Evolutionary conservation across 2,113 vertebrate species (phyloP).

Genomic region (Urocolius indicus): DNA sequence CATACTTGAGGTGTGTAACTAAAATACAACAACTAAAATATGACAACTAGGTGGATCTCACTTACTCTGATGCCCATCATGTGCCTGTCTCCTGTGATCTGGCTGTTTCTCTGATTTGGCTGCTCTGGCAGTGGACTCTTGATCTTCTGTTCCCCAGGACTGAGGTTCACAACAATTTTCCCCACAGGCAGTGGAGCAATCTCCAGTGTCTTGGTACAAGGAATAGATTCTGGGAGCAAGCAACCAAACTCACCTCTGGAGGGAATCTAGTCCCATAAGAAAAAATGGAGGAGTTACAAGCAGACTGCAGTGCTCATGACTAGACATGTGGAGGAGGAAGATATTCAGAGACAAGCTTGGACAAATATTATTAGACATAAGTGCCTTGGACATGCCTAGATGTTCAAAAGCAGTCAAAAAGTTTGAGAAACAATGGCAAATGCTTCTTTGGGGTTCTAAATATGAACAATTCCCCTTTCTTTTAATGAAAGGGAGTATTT

Average conservation of each 20-base stretch:
- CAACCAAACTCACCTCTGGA: background rate
- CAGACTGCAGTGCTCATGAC: background rate
- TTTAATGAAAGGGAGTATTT: background rate
- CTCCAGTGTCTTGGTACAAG: background rate
- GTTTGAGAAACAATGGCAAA: background rate
- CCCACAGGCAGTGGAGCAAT: background rate
- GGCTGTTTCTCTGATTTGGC: background rate
- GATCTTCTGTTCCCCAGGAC: background rate
- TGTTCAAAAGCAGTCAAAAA: background rate
- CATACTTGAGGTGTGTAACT: background rate
- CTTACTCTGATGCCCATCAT: background rate
- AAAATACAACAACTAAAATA: background rate
- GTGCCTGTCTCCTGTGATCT: background rate
- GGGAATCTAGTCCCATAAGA: background rate
- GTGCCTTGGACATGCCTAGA: background rate
- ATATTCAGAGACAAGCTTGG: background rate
- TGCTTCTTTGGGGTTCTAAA: background rate
- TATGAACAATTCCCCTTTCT: background rate
- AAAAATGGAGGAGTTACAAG: background rate
- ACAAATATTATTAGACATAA: background rate
- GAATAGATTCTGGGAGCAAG: background rate
- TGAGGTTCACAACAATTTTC: background rate
- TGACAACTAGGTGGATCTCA: background rate
- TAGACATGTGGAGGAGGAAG: background rate
- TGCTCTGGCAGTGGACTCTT: background rate